Evolutionary conservation across 2,888 invertebrate species (phyloP).

Genomic region (Oxyscelio sp.): DNA sequence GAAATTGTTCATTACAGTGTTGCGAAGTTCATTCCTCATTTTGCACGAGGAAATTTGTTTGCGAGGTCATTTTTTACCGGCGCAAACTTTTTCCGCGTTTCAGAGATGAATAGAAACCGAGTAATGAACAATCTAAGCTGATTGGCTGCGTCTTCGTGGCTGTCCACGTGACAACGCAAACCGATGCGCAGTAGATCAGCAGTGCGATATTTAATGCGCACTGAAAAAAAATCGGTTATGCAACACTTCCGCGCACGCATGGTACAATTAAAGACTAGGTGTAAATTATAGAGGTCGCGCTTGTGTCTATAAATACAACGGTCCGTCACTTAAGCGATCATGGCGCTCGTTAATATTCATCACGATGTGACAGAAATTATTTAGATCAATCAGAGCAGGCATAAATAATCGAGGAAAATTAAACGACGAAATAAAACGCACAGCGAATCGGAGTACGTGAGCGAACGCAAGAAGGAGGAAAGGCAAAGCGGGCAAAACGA

Average conservation of each 20-base stretch:
- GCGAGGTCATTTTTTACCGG: not conserved
- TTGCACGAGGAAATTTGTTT: not conserved
- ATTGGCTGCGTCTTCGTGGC: constrained; percentile 7
- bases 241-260: not conserved
- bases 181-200: constrained; percentile 29
- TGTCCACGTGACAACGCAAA: constrained; percentile 30
- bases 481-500: constrained; percentile 42
- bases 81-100: constrained; percentile 15
- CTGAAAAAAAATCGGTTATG: not conserved
- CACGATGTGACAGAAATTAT: constrained; percentile 18
- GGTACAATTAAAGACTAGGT: not conserved
- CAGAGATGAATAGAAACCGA: not conserved
- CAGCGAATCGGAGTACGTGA: constrained; percentile 49
- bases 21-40: constrained; percentile 15
- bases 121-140: not conserved
- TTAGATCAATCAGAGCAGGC: constrained; percentile 52
- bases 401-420: constrained; percentile 51
- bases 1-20: not conserved
- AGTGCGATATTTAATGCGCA: not conserved
- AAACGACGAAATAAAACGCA: constrained; percentile 47
- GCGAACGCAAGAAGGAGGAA: constrained; percentile 47
- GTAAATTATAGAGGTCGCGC: constrained; percentile 2
- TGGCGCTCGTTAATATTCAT: constrained; percentile 40
- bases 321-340: constrained; percentile 4
- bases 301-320: constrained; percentile 19